phyloP scores from a whole-genome alignment of 2,888 invertebrate species.

The Nematopogon swammerdamellus region DNA sequence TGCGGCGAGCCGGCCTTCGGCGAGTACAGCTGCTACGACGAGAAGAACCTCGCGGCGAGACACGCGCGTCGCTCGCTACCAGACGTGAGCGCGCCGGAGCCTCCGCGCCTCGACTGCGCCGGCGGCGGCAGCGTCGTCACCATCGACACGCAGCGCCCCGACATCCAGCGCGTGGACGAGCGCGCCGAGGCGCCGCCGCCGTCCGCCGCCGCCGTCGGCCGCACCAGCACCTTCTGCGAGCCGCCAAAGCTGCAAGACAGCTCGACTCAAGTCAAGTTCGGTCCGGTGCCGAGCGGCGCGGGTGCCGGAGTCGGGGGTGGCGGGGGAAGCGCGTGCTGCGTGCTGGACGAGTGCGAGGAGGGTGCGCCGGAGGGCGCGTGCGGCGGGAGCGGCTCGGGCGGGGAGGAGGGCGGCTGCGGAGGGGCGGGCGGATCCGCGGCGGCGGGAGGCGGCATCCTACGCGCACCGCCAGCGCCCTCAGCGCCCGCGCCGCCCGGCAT shows the following conservation, averaged over 20 bases:
- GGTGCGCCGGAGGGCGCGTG: slow-evolving; percentile 34
- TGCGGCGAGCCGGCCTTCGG: slow-evolving; percentile 56
- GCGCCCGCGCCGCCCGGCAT: slow-evolving; percentile 69
- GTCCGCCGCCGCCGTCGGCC: slow-evolving; percentile 20
- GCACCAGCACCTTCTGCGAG: slow-evolving; percentile 40
- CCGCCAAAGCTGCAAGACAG: slow-evolving; percentile 50
- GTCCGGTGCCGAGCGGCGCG: slow-evolving; percentile 19
- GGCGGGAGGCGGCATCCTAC: slow-evolving; percentile 43
- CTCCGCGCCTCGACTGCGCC: slow-evolving; percentile 52
- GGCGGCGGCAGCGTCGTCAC: slow-evolving; percentile 54
- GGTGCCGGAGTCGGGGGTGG: slow-evolving; percentile 13
- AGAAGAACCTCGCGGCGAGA: slow-evolving; percentile 51
- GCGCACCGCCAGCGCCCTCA: slow-evolving; percentile 35
- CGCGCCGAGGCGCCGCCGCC: slow-evolving; percentile 23
- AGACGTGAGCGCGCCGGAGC: slow-evolving; percentile 53
- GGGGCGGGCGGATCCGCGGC: slow-evolving; percentile 28
- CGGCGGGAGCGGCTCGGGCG: slow-evolving; percentile 36
- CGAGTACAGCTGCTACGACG: slow-evolving; percentile 66
- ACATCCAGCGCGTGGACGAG: slow-evolving; percentile 46
- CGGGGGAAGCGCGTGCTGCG: slow-evolving; percentile 16
- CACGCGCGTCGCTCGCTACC: slow-evolving; percentile 56
- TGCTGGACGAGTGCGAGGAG: slow-evolving; percentile 34
- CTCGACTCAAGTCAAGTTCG: slow-evolving; percentile 51
- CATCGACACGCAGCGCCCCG: slow-evolving; percentile 48
- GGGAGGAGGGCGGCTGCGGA: slow-evolving; percentile 25